Evolutionary conservation across 2,888 invertebrate species (phyloP).

Genomic region (Argyresthia albistria): DNA sequence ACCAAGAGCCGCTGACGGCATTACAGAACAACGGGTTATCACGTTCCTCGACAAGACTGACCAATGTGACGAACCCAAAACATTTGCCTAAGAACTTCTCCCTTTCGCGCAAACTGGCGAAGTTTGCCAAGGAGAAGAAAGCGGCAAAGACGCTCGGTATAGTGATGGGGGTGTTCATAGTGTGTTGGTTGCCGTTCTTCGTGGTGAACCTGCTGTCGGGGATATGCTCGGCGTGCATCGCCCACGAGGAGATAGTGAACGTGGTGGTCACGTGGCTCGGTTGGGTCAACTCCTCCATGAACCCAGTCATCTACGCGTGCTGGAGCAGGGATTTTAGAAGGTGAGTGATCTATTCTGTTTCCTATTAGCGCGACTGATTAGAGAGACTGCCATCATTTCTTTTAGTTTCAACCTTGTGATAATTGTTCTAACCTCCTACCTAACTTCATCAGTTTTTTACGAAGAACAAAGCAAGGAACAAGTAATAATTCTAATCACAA

Average conservation of each 20-base stretch:
- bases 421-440: no score
- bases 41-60: slow-evolving; percentile 78
- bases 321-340: slow-evolving; percentile 97
- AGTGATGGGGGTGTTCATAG: slow-evolving; percentile 96
- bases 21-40: slow-evolving; percentile 84
- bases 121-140: slow-evolving; percentile 97
- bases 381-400: no score
- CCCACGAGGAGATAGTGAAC: slow-evolving; percentile 89
- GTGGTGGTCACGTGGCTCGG: slow-evolving; percentile 95
- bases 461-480: no score
- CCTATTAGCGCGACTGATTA: no score
- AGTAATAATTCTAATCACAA: no score
- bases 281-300: slow-evolving; percentile 97
- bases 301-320: slow-evolving; percentile 98
- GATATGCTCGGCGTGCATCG: slow-evolving; percentile 89
- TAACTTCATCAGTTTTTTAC: no score
- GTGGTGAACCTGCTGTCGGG: slow-evolving; percentile 94
- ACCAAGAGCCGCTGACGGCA: slow-evolving; percentile 81
- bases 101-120: slow-evolving; percentile 91
- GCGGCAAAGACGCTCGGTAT: slow-evolving; percentile 97
- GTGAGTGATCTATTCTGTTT: slow-evolving; percentile 52
- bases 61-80: slow-evolving; percentile 72
- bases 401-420: no score
- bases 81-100: slow-evolving; percentile 92
- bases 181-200: slow-evolving; percentile 98